A percentile compares a stretch with the other conserved stretches of the same genome.
phyloP scores from a whole-genome alignment of 2,888 invertebrate genomes.

The Nomada ferruginata region DNA sequence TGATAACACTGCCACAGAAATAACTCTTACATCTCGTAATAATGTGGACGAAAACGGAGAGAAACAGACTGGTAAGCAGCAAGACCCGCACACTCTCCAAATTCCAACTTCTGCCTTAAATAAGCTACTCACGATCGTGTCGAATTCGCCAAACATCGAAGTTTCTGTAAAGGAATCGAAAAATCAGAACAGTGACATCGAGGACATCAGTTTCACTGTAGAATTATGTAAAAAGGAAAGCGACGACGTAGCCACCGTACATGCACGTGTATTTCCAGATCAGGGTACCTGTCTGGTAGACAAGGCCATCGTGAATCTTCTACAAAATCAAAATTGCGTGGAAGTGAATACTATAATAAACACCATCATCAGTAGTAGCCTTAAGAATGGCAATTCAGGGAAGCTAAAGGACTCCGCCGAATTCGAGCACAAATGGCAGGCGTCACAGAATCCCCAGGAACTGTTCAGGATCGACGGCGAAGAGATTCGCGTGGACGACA shows the following conservation, averaged over 20 bases:
- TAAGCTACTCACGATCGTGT: slow-evolving; percentile 80
- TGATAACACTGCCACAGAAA: slow-evolving; percentile 63
- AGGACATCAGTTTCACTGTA: slow-evolving; percentile 82
- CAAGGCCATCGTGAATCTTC: slow-evolving; percentile 76
- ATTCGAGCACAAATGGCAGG: slow-evolving; percentile 76
- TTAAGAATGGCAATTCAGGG: slow-evolving; percentile 69
- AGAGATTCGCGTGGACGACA: slow-evolving; percentile 82
- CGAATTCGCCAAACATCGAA: slow-evolving; percentile 79
- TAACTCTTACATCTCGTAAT: slow-evolving; percentile 39
- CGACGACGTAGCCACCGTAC: slow-evolving; percentile 72
- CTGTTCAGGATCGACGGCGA: slow-evolving; percentile 81
- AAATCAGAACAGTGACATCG: slow-evolving; percentile 76
- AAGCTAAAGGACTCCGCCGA: slow-evolving; percentile 75
- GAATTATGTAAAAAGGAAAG: slow-evolving; percentile 79
- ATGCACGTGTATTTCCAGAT: slow-evolving; percentile 82
- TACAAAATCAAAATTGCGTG: slow-evolving; percentile 78
- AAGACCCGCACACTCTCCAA: slow-evolving; percentile 77
- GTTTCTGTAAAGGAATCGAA: slow-evolving; percentile 82
- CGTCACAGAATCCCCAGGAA: slow-evolving; percentile 80
- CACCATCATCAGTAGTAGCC: slow-evolving; percentile 73
- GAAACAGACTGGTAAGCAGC: slow-evolving; percentile 41
- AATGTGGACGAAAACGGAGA: slow-evolving; percentile 47
- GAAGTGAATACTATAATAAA: slow-evolving; percentile 80
- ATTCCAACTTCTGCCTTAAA: slow-evolving; percentile 81
- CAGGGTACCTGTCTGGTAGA: slow-evolving; percentile 82